Evolutionary conservation across 2,113 vertebrate genomes (phyloP).

Genomic region (Oreochromis niloticus): DNA sequence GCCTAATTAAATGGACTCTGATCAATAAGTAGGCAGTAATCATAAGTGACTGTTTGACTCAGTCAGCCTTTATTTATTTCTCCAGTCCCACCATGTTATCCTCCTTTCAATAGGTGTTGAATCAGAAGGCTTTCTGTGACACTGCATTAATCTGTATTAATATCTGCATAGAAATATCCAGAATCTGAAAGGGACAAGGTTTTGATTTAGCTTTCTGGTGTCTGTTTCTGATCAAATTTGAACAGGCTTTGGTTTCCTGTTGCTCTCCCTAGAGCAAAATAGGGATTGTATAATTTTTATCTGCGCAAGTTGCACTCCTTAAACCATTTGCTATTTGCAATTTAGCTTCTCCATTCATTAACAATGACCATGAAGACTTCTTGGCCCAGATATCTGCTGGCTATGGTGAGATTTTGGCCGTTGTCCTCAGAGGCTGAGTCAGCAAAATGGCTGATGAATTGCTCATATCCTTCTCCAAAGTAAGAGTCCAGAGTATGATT

Average conservation of each 20-base stretch:
- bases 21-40: slow-evolving; percentile 54
- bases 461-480: not conserved
- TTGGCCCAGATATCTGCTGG: not conserved
- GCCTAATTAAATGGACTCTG: slow-evolving; percentile 67
- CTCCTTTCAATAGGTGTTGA: not conserved
- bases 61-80: slow-evolving; percentile 13
- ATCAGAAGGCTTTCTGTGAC: not conserved
- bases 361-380: not conserved
- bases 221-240: not conserved
- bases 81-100: not conserved
- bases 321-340: not conserved
- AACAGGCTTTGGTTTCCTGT: not conserved
- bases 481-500: not conserved
- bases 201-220: not conserved
- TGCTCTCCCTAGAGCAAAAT: not conserved
- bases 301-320: not conserved
- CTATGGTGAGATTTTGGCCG: not conserved
- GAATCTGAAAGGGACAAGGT: not conserved
- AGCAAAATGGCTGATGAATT: not conserved
- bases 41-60: slow-evolving; percentile 39
- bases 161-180: not conserved
- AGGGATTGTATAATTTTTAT: not conserved
- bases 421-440: not conserved
- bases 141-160: not conserved
- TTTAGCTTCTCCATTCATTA: not conserved